Percentiles rank a stretch among this genome's conserved stretches.
These are phyloP conservation scores for Eleutherodactylus coqui DNA, from an alignment of 2,797 vertebrate species.

Conservation along the genomic window DNA sequence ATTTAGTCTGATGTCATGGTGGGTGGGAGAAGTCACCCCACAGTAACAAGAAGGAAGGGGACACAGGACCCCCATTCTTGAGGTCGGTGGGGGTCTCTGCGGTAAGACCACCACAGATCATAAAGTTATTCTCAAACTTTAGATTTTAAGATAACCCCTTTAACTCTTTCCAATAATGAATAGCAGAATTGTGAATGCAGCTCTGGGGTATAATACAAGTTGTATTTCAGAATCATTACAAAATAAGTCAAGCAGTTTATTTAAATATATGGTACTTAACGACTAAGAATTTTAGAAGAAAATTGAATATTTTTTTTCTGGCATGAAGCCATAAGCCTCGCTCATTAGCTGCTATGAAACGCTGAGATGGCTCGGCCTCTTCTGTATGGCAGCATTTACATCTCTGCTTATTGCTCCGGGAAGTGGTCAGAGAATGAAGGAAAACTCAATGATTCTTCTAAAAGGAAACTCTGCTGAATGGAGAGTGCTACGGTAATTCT, in stretches of 20 bases:
- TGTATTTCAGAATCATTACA: neutral
- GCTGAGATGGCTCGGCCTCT: neutral
- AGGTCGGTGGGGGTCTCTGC: no score
- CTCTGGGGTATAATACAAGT: neutral
- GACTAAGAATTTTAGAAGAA: neutral
- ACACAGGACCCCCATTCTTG: no score
- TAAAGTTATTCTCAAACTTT: no score
- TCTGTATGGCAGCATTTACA: neutral
- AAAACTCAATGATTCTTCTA: neutral
- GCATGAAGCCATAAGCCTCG: neutral
- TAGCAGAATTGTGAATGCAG: constrained; percentile 1
- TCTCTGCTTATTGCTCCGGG: neutral
- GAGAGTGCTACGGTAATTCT: constrained; percentile 12
- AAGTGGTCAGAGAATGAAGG: neutral
- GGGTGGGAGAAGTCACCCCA: no score
- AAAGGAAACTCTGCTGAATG: neutral
- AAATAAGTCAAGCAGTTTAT: neutral
- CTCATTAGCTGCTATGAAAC: neutral
- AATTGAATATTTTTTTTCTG: neutral
- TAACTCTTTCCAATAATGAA: neutral
- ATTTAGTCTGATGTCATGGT: no score
- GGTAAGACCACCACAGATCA: no score
- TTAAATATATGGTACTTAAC: neutral
- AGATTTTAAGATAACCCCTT: no score
- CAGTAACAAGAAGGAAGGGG: no score